Percentiles rank a stretch among this genome's conserved stretches.
These are phyloP conservation scores for Zapus hudsonius DNA, from an alignment of 2,113 vertebrate genomes.

Conservation along the genomic window DNA sequence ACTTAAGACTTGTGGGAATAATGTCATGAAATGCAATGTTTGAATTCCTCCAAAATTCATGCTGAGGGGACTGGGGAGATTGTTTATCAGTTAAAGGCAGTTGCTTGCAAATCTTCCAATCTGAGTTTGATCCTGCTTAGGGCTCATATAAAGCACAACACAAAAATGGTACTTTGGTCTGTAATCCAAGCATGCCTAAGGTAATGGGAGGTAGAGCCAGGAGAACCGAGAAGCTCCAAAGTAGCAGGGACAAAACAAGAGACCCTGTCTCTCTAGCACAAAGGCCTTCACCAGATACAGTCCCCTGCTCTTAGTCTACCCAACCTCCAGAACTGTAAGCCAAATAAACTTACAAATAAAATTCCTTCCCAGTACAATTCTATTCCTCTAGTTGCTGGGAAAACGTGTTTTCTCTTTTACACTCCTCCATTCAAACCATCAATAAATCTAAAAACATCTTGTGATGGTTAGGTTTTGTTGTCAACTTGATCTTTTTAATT, in stretches of 20 bases:
- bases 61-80: no score
- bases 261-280: background rate
- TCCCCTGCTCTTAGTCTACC: background rate
- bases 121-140: background rate
- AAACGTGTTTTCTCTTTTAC: background rate
- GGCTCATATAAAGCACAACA: no score
- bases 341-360: background rate
- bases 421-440: background rate
- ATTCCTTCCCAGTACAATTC: background rate
- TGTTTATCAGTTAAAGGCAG: no score
- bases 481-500: no score
- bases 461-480: no score
- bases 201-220: no score
- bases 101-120: no score
- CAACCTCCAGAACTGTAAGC: background rate
- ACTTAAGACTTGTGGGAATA: background rate
- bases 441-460: background rate
- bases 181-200: no score
- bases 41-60: background rate
- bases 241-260: no score
- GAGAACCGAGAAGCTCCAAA: no score
- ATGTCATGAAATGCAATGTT: background rate
- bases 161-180: no score
- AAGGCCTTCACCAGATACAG: background rate
- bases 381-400: background rate